Evolutionary conservation across 2,797 vertebrate species (phyloP), one percentile per base, ranked within the genome.

Genomic region (Trichosurus vulpecula): DNA sequence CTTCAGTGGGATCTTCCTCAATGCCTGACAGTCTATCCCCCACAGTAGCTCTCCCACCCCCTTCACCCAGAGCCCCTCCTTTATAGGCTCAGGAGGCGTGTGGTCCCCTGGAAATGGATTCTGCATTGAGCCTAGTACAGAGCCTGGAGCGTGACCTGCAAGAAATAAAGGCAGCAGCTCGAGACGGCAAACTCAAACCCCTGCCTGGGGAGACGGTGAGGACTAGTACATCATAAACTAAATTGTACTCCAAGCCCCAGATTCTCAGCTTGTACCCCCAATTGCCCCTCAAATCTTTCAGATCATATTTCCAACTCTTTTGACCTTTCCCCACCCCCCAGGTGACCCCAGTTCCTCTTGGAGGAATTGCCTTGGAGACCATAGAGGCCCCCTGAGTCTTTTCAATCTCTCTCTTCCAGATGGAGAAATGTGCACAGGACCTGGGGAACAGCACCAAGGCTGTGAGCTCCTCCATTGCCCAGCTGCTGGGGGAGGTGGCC

Each of bases 381-480:
- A 11, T 87, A 87, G 74, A 87, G 74, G 19, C 10, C 55, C 90
- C 22, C 93, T 95, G 2, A 95, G 14, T 92, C 57, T 92, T 66
- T 29, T 29, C 47, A 27, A 2, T 53, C 51, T 4, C 54, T 93
- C 4, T 52, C 52, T 56, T 16, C 19, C 98, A 99, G 99, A 98
- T 99, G 98, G 99, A 99, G 98, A 99, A 99, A 57, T 99, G 99
- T 96, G 99, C 99, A 29, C 99, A 99, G 98, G 99, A 99, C 94
- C 99, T 99, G 97, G 99, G 99, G n/a, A 99, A 98, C 97, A 99
- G 99, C 98, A 99, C 99, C 5, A 99, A 99, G 98, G 99, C 99
- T 0, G 99, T 99, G 96, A 99, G 99, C 97, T 99, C 99, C 0
- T 99, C 99, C 95, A 99, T 99, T 0, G 99, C 99, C 93, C 99